phyloP scores from a whole-genome alignment of 1,140 invertebrate genomes.

The Eulimnadia texana region DNA sequence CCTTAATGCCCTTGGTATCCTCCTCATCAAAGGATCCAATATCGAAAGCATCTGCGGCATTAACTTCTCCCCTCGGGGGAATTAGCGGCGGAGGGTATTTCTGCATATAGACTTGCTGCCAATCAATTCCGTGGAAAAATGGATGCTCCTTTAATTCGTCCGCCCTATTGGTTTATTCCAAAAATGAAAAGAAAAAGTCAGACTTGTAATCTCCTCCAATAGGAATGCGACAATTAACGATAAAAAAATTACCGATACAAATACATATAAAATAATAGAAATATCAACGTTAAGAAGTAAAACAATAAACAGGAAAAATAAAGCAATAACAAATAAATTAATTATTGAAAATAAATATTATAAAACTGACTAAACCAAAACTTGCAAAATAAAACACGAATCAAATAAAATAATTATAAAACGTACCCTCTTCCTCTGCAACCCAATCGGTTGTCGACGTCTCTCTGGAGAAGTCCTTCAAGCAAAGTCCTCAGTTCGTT shows the following conservation, averaged over 20 bases:
- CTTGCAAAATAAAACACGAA: too few relatives aligned
- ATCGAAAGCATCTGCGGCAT: constrained; percentile 99
- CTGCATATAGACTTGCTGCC: constrained; percentile 95
- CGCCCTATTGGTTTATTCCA: constrained; percentile 41
- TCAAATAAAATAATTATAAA: too few relatives aligned
- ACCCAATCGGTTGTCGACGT: constrained; percentile 89
- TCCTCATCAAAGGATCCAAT: constrained; percentile 99
- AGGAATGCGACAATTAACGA: too few relatives aligned
- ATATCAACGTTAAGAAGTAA: too few relatives aligned
- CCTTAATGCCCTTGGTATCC: constrained; percentile 97
- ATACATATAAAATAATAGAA: too few relatives aligned
- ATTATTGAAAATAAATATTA: too few relatives aligned
- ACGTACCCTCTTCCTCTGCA: constrained; percentile 79
- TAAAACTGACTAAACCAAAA: too few relatives aligned
- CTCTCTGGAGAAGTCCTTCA: constrained; percentile 82
- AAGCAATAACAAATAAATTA: too few relatives aligned
- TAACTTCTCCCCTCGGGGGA: constrained; percentile 95
- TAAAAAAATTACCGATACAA: too few relatives aligned
- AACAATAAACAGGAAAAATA: too few relatives aligned
- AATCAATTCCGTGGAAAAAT: constrained; percentile 95
- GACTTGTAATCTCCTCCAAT: too few relatives aligned
- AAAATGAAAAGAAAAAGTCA: constrained; percentile 19
- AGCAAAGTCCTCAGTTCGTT: constrained; percentile 75
- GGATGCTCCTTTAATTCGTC: constrained; percentile 95
- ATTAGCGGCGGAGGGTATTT: constrained; percentile 96